Conservation (phyloP, 2,888 invertebrate species). For the Caradrina clavipalpis region DNA sequence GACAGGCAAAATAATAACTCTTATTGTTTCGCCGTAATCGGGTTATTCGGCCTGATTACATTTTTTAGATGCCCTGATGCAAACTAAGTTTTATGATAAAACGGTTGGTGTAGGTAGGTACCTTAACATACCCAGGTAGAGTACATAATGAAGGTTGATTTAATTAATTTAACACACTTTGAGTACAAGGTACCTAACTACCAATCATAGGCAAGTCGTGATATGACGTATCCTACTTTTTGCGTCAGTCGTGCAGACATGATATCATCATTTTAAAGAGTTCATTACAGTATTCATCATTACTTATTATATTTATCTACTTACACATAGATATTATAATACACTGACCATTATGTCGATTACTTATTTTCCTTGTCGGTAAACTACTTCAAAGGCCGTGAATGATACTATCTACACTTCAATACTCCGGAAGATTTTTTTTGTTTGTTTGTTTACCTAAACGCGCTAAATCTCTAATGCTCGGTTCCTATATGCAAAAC, state of each 20-base stretch:
- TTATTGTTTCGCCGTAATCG: too few species aligned
- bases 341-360: not conserved
- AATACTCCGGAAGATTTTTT: too few species aligned
- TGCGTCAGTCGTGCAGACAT: not conserved
- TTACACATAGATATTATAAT: not conserved
- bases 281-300: not conserved
- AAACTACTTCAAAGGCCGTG: not conserved
- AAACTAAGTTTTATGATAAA: too few species aligned
- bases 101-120: too few species aligned
- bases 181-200: not conserved
- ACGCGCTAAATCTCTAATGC: too few species aligned
- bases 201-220: conserved; percentile 20
- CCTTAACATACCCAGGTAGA: too few species aligned
- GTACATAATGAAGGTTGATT: conserved; percentile 5
- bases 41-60: too few species aligned
- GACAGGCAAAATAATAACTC: too few species aligned
- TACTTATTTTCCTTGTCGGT: conserved; percentile 3
- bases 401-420: not conserved
- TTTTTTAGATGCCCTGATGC: too few species aligned
- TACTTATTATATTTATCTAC: too few species aligned
- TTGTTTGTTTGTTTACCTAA: too few species aligned
- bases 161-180: not conserved
- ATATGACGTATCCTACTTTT: conserved; percentile 21
- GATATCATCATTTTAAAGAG: conserved; percentile 33
- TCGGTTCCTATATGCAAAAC: too few species aligned